Percentiles rank a stretch among this genome's conserved stretches.
These are phyloP conservation scores for Fringilla coelebs DNA, from an alignment of 2,797 vertebrate genomes.

Conservation along the genomic window DNA sequence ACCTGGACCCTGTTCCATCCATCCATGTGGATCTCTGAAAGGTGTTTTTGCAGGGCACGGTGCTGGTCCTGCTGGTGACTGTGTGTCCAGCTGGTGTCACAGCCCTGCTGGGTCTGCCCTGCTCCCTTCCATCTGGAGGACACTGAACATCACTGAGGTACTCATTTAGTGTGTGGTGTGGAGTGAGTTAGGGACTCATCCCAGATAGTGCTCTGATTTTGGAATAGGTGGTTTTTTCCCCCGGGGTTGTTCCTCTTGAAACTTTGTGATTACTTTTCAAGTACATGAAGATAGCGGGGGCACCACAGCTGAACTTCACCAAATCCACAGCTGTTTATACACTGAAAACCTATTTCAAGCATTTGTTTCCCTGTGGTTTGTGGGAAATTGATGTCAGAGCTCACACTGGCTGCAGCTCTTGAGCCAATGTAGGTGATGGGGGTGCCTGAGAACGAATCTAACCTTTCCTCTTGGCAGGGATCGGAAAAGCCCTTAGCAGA, in stretches of 20 bases:
- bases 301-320: neutral
- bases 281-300: neutral
- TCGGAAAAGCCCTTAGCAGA: neutral
- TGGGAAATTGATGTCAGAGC: neutral
- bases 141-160: neutral
- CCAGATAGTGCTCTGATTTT: neutral
- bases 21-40: neutral
- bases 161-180: neutral
- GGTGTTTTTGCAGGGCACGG: neutral
- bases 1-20: neutral
- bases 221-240: neutral
- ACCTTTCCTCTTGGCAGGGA: neutral
- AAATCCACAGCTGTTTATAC: neutral
- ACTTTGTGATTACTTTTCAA: neutral
- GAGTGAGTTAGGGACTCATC: neutral
- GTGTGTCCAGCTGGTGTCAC: neutral
- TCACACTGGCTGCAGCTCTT: neutral
- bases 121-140: neutral
- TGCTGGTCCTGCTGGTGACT: rapidly evolving
- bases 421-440: neutral
- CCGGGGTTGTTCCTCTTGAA: neutral
- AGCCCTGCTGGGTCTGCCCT: neutral
- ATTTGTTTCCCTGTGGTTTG: neutral
- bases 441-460: neutral
- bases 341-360: neutral